Base-by-base conservation (phyloP, 2,888 invertebrate species). In the Aleiodes leptofemur region DNA sequence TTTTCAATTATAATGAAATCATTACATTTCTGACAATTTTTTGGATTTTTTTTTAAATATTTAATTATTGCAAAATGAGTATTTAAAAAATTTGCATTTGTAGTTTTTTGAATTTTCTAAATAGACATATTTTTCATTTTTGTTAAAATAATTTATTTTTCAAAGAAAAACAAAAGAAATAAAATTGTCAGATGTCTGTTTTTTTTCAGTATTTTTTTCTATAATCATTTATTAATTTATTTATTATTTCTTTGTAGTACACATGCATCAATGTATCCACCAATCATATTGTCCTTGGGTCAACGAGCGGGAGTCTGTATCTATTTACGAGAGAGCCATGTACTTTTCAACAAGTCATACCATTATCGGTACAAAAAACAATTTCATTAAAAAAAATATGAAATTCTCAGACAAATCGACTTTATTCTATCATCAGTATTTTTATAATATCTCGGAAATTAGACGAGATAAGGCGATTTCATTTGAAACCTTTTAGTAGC, bases 251-350 rank as follows among this genome's bases (percentile, higher is more conserved):
- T 80, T 3, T 74, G 23, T 23, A 88, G 88, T 88, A 87, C 50
- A 87, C 86, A 56, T 95, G 95, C 87, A 94, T 96, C 82, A 93
- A 95, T 90, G 92, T 94, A 11, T 96, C 96, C 2, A 90, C 91
- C 79, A 94, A 92, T 78, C 93, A 93, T 81, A 92, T 96, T 79
- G 92, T 94, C 70, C 93, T 96, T 86, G 96, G 96, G 34, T 95
- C 96, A 1, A 95, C 94, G 0, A 96, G 95, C 83, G 96, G 96
- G 73, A 95, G 96, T 31, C 90, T 96, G 69, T 96, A 96, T 88
- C 90, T 96, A 29, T 96, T 96, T 86, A 93, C 93, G 82, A 91
- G 95, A 78, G 91, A 92, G 79, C 93, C 94, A 53, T 95, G 94
- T 86, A 92, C 93, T 84, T 96, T 96, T 90, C 90, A 95, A 55